These are phyloP conservation scores for Phyllopteryx taeniolatus DNA, from an alignment of 2,113 vertebrate species.

Conservation along the genomic window DNA sequence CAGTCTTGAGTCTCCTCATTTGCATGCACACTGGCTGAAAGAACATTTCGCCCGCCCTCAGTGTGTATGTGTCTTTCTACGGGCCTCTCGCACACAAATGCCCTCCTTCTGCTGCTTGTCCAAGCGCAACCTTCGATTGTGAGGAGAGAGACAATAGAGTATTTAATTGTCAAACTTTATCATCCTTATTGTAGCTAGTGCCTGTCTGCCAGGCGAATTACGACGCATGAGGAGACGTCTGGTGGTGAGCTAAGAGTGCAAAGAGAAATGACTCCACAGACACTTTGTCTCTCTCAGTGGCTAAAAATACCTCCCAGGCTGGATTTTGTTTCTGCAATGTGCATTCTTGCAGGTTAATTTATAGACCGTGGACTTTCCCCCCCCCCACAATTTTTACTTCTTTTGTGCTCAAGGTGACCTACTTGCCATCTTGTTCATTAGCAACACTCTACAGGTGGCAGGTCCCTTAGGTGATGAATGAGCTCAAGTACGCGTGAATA, in stretches of 20 bases:
- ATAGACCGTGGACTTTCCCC: slow-evolving; percentile 17
- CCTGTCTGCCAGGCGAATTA: slow-evolving; percentile 53
- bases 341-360: neutral
- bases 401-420: slow-evolving; percentile 55
- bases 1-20: slow-evolving; percentile 43
- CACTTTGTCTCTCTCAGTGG: slow-evolving; percentile 22
- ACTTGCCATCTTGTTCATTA: slow-evolving; percentile 34
- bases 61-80: slow-evolving; percentile 19
- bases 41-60: slow-evolving; percentile 13
- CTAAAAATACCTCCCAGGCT: slow-evolving; percentile 36
- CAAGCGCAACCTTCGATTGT: slow-evolving; percentile 5
- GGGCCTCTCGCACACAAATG: slow-evolving; percentile 12
- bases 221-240: slow-evolving; percentile 29
- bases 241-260: slow-evolving; percentile 25
- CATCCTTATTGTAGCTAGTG: slow-evolving; percentile 47
- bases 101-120: slow-evolving; percentile 15
- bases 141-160: slow-evolving; percentile 28
- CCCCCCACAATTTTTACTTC: neutral
- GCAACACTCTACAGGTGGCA: slow-evolving; percentile 7
- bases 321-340: neutral
- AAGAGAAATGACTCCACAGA: slow-evolving; percentile 28
- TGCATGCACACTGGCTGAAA: slow-evolving; percentile 36
- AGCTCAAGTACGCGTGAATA: slow-evolving; percentile 9
- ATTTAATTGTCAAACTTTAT: slow-evolving; percentile 63
- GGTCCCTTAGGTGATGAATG: slow-evolving; percentile 31